phyloP scores from a whole-genome alignment of 2,797 vertebrate genomes.

The Zalophus californianus region DNA sequence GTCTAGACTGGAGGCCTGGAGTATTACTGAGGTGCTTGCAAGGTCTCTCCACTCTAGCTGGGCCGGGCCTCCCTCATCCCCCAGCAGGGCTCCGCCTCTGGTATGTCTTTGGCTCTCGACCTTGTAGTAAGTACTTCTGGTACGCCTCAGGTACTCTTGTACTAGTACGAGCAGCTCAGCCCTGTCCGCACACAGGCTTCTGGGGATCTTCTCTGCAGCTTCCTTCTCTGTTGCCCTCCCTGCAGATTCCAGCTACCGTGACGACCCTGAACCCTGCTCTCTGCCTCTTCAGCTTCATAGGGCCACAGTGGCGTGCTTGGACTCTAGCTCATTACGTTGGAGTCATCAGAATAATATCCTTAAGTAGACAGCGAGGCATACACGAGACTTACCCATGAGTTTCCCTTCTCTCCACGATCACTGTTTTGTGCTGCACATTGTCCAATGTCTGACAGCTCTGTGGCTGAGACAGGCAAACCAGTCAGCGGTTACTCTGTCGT shows the following conservation, averaged over 20 bases:
- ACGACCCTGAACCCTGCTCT: not conserved
- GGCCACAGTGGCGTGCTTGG: not conserved
- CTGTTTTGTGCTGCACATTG: not conserved
- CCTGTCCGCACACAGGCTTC: not conserved
- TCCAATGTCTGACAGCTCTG: not conserved
- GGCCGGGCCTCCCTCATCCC: not conserved
- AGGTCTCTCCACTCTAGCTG: not conserved
- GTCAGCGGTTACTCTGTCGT: not conserved
- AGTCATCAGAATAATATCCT: not conserved
- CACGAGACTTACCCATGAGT: not conserved
- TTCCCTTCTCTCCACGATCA: not conserved
- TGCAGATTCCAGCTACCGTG: not conserved
- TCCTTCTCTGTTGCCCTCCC: not conserved
- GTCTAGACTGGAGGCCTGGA: not conserved
- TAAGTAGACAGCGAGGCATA: not conserved
- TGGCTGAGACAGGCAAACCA: not conserved
- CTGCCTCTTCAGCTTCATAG: not conserved
- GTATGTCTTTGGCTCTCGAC: not conserved
- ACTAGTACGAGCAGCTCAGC: not conserved
- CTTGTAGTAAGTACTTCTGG: not conserved
- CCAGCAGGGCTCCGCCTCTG: too few species aligned
- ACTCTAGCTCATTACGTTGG: not conserved
- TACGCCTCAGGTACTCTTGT: too few species aligned
- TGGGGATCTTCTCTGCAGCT: not conserved
- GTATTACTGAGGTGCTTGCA: not conserved